Evolutionary conservation across 2,888 invertebrate species (phyloP), one percentile per base, ranked within the genome.

Genomic region (Crossocerus cetratus): DNA sequence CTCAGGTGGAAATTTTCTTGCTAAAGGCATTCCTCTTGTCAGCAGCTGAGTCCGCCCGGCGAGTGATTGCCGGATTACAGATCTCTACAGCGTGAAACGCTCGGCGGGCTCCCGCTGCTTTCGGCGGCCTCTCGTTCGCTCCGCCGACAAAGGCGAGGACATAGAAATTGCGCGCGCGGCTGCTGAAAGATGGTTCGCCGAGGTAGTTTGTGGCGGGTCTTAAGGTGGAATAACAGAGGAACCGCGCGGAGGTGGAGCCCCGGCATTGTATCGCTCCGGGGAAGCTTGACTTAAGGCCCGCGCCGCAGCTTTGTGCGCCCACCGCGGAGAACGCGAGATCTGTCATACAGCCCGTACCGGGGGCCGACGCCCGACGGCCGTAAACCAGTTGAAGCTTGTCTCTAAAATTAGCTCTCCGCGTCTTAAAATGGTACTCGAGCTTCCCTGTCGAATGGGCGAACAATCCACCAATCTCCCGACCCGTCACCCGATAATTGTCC

Each of bases 271-370:
- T 70, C 70, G 81, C 73, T 71, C 61, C 64, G 21, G 64, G 68
- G 69, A 65, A 74, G 69, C 71, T 73, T 58, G 72, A 80, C 76
- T 82, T 74, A 69, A 76, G 68, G 64, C 69, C 42, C n/a, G n/a
- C n/a, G n/a, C 8, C 32, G 32, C 32, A 11, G 69, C 76, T 80
- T 82, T 76, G 79, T 76, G 68, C 20, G 59, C 64, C 44, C 20
- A 59, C 68, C 61, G 65, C 58, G 56, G 63, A 69, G 59, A 73
- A 73, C 71, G 32, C 73, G 54, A 72, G 73, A 74, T 80, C 76
- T 72, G 71, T 82, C 76, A 68, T 72, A 69, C 62, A 73, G 70
- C 61, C 68, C 49, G 43, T 32, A 59, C 42, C 57, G 23, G 56
- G 56, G 23, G 49, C 22, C 49, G 42, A 63, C 65, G 57, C n/a